A percentile compares a stretch with the other conserved stretches of the same genome.
These are phyloP conservation scores for Eretmochelys imbricata DNA, from an alignment of 2,113 vertebrate genomes.

Conservation along the genomic window DNA sequence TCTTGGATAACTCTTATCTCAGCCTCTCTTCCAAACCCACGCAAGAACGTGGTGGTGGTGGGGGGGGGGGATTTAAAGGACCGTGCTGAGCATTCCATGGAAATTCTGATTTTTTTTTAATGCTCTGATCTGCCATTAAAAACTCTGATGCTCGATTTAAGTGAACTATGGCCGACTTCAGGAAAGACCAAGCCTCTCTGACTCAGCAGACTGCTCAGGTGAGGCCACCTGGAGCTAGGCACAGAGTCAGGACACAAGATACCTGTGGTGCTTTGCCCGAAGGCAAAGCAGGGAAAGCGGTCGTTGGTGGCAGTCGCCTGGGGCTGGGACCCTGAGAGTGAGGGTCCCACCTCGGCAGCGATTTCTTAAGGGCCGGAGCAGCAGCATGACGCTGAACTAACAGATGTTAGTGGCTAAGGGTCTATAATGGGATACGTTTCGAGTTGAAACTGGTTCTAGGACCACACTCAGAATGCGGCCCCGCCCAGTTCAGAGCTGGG, in stretches of 20 bases:
- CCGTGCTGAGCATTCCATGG: neutral
- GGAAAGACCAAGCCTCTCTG: neutral
- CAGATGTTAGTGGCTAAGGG: fast-evolving
- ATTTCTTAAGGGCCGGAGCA: neutral
- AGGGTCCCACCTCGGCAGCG: neutral
- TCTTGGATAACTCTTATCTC: too few species aligned
- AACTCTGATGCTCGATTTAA: neutral
- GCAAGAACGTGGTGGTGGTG: neutral
- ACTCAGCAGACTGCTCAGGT: neutral
- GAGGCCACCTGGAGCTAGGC: neutral
- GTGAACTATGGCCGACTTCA: neutral
- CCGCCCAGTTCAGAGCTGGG: neutral
- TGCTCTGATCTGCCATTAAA: neutral
- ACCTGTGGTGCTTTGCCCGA: neutral
- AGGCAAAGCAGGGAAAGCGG: neutral
- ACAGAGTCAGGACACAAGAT: neutral
- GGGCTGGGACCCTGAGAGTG: neutral
- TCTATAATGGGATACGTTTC: fast-evolving
- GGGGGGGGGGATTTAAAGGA: neutral
- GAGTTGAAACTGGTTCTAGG: neutral
- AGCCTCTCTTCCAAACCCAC: neutral
- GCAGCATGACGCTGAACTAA: neutral
- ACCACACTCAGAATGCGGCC: neutral
- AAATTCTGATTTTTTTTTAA: neutral
- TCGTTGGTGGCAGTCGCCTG: neutral